Percentiles rank a stretch among this genome's conserved stretches.
Evolutionary conservation across 2,797 vertebrate species (phyloP).

Genomic region (Rhynchonycteris naso): DNA sequence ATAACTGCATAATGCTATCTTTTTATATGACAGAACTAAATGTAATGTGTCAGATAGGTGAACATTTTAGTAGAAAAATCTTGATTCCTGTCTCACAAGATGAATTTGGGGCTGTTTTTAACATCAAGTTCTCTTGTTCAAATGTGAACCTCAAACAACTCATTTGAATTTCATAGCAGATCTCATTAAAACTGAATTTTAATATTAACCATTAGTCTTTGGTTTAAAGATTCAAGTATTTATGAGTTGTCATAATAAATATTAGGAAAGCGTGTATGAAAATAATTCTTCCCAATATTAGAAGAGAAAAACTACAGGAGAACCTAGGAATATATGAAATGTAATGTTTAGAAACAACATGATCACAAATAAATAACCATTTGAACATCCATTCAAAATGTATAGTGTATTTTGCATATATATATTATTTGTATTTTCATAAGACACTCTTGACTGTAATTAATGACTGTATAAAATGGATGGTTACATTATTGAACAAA

Average conservation of each 20-base stretch:
- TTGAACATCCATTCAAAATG: neutral
- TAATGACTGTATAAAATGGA: neutral
- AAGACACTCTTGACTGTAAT: neutral
- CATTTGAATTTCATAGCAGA: slow-evolving; percentile 66
- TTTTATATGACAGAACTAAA: neutral
- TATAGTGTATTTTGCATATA: neutral
- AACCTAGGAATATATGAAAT: neutral
- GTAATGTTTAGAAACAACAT: neutral
- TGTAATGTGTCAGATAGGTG: slow-evolving; percentile 15
- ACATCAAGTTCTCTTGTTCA: slow-evolving; percentile 1
- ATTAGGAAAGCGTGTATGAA: neutral
- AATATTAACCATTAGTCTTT: slow-evolving; percentile 52
- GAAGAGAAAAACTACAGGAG: neutral
- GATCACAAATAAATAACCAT: neutral
- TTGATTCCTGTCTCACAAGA: slow-evolving; percentile 43
- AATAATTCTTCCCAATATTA: slow-evolving; percentile 5
- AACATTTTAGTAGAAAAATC: slow-evolving; percentile 37
- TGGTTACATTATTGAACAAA: neutral
- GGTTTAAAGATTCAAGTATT: neutral
- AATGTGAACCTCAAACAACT: neutral
- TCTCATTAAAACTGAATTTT: slow-evolving; percentile 66
- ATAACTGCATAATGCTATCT: slow-evolving; percentile 37
- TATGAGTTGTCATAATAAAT: neutral
- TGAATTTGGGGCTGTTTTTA: slow-evolving; percentile 41
- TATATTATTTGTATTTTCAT: neutral